Conservation (phyloP, 92 coral and sea anemone species). For the Micromussa lordhowensis region DNA sequence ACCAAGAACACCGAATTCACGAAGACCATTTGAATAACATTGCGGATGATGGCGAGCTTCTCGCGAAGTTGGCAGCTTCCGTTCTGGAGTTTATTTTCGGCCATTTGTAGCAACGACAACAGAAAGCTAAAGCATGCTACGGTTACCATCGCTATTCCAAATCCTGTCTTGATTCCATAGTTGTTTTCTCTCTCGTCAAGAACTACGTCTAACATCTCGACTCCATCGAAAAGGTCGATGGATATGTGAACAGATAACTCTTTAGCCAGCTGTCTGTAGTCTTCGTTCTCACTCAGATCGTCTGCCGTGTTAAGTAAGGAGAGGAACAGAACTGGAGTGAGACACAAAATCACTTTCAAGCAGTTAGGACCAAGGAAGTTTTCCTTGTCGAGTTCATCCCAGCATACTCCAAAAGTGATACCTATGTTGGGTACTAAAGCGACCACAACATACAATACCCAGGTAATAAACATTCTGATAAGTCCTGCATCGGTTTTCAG, state of each 20-base stretch:
- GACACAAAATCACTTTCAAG: slow-evolving; percentile 16
- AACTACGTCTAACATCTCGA: slow-evolving; percentile 61
- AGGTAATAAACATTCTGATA: not conserved
- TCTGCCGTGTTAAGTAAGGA: slow-evolving; percentile 29
- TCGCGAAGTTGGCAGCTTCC: not conserved
- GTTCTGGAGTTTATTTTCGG: not conserved
- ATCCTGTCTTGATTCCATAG: slow-evolving; percentile 15
- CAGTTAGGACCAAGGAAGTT: slow-evolving; percentile 3
- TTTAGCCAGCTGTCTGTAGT: slow-evolving; percentile 31
- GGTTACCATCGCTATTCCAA: slow-evolving; percentile 20
- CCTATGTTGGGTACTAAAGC: slow-evolving; percentile 4
- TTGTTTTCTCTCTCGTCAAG: slow-evolving; percentile 36
- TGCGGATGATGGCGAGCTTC: not conserved
- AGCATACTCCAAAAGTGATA: not conserved
- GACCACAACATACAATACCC: not conserved
- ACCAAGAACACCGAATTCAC: slow-evolving; percentile 52
- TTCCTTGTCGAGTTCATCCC: slow-evolving; percentile 2
- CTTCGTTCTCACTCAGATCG: slow-evolving; percentile 7
- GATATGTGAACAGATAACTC: slow-evolving; percentile 44
- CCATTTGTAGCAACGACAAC: slow-evolving; percentile 17
- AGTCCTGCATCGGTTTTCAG: not conserved
- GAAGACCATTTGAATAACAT: not conserved
- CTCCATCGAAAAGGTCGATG: slow-evolving; percentile 72
- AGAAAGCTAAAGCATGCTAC: slow-evolving; percentile 25
- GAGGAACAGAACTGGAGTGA: slow-evolving; percentile 16